These are phyloP conservation scores for Uromys caudimaculatus DNA, from an alignment of 2,797 vertebrate species.

Conservation along the genomic window DNA sequence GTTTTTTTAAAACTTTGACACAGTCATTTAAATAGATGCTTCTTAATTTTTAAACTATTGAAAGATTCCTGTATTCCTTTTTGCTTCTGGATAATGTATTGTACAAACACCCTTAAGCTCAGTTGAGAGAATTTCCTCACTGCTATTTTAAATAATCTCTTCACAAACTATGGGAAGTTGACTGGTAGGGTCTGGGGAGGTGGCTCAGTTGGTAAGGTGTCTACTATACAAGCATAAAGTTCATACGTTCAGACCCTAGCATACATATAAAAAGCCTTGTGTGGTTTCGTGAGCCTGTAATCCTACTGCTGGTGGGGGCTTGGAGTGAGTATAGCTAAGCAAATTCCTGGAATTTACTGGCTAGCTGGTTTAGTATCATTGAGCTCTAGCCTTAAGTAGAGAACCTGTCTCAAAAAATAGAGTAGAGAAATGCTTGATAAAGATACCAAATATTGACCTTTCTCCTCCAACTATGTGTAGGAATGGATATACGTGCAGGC, in stretches of 20 bases:
- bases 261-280: not conserved
- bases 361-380: not conserved
- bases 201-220: not conserved
- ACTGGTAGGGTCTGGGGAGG: not conserved
- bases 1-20: not conserved
- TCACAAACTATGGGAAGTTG: not conserved
- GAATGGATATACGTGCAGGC: too few relatives aligned
- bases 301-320: not conserved
- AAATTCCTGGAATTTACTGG: not conserved
- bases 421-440: not conserved
- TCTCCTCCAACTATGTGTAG: not conserved
- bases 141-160: not conserved
- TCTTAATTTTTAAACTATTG: slow-evolving; percentile 15
- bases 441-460: not conserved
- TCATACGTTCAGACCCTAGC: not conserved
- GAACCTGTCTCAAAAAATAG: not conserved
- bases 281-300: not conserved
- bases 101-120: not conserved
- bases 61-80: not conserved
- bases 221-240: not conserved
- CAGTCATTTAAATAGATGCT: not conserved
- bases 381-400: not conserved
- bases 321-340: not conserved
- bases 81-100: slow-evolving; percentile 27
- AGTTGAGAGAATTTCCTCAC: slow-evolving; percentile 31